Base-by-base conservation (phyloP, 2,888 invertebrate species). In the Maniola hyperantus region DNA sequence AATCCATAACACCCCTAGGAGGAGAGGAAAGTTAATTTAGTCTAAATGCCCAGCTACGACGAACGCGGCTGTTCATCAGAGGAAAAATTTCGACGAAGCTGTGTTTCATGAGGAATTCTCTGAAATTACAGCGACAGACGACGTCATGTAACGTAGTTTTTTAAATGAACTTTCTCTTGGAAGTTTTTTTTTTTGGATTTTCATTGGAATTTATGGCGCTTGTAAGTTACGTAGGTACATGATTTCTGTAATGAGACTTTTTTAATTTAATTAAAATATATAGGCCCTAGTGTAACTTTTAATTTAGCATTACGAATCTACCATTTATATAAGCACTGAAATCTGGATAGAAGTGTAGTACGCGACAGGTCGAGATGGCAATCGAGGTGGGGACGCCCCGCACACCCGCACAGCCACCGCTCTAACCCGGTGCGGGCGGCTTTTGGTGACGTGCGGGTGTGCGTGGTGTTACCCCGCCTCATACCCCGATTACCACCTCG, bases 1-100 rank as follows among this genome's bases (percentile, higher is more conserved):
- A 74, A 72, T 71, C 73, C 71, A 71, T 74, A 74, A 72, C 69
- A 71, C 68, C 68, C 67, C 63, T 66, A 64, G 50, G 66, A 67
- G 69, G 71, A 64, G 66, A 68, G 70, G 77, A 83, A 84, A 84
- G 83, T 84, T 87, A 86, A 87, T 87, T 86, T 83, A 74, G 79
- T 75, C 76, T 77, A 81, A 83, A 78, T 77, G 73, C 64, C 66
- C 67, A 68, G 71, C 69, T 70, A 69, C 71, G 77, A 76, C 75
- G 77, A 79, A 79, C 79, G 73, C 76, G 73, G 76, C 83, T 85
- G 83, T 85, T 84, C 83, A 84, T 85, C 83, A 80, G 77, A 79
- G 79, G 82, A 84, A 85, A 74, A 77, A 74, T 75, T n/a, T 72
- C 71, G 71, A 72, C 70, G 70, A 74, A 76, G 58, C 70, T 62